These are phyloP conservation scores for Porites cylindrica DNA, from an alignment of 92 coral and sea anemone species.

Conservation along the genomic window DNA sequence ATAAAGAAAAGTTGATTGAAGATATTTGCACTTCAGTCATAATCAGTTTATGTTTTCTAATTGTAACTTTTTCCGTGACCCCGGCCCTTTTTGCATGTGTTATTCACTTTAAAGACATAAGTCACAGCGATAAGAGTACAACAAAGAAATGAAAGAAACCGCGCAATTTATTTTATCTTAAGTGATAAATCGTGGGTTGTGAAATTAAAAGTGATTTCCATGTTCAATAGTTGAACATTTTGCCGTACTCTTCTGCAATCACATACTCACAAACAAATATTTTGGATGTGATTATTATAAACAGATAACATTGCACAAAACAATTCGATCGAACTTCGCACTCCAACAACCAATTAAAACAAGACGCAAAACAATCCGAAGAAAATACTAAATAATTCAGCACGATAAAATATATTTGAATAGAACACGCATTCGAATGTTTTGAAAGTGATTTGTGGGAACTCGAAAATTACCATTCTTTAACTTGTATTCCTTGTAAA, in stretches of 20 bases:
- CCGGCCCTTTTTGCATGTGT: background rate
- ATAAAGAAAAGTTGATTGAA: background rate
- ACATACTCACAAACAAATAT: no score
- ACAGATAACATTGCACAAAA: background rate
- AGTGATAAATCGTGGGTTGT: slow-evolving; percentile 1
- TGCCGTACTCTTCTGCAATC: background rate
- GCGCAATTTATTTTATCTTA: no score
- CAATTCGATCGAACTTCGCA: background rate
- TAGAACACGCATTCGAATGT: background rate
- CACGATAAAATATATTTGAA: background rate
- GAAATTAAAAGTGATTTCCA: no score
- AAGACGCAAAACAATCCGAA: background rate
- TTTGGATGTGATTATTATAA: background rate
- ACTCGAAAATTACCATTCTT: background rate
- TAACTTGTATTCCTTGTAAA: background rate
- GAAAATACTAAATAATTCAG: slow-evolving; percentile 22
- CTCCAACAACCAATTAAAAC: slow-evolving; percentile 21
- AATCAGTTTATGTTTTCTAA: background rate
- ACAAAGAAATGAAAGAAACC: background rate
- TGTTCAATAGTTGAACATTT: no score
- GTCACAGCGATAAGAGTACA: background rate
- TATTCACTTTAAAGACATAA: background rate
- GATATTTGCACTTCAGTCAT: background rate
- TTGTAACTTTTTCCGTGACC: background rate
- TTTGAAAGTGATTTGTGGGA: background rate